These are phyloP conservation scores for Nesogale talazaci DNA, from an alignment of 2,113 vertebrate species.

Conservation along the genomic window DNA sequence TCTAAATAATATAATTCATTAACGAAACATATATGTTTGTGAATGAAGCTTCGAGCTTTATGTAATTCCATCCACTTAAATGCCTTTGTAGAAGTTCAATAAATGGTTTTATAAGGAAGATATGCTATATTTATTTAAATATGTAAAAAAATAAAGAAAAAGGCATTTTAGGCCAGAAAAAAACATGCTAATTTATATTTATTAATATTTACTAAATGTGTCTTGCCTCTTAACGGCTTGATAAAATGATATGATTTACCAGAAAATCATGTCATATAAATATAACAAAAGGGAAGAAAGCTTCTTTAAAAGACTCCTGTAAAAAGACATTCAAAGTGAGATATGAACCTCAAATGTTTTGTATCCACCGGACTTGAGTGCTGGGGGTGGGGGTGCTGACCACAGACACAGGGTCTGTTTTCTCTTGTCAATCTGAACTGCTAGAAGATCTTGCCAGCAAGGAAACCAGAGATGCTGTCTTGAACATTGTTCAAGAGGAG, in stretches of 20 bases:
- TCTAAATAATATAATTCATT: background rate
- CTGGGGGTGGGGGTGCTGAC: background rate
- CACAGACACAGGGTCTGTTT: background rate
- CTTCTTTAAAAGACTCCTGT: slow-evolving; percentile 7
- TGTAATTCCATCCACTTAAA: background rate
- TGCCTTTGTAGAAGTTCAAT: background rate
- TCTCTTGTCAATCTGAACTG: background rate
- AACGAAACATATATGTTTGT: background rate
- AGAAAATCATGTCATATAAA: background rate
- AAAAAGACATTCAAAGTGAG: background rate
- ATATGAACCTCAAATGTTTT: background rate
- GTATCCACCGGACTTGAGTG: background rate
- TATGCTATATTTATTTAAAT: background rate
- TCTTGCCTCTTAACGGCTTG: background rate
- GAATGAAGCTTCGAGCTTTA: background rate
- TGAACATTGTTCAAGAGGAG: slow-evolving; percentile 41
- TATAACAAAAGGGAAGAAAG: background rate
- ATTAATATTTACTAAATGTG: background rate
- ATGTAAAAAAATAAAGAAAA: background rate
- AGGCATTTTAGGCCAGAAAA: too few relatives aligned
- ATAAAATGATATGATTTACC: background rate
- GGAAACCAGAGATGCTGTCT: slow-evolving; percentile 15
- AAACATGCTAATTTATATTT: slow-evolving; percentile 1
- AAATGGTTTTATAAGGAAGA: background rate
- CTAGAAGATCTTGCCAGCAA: background rate